Percentiles rank a stretch among this genome's conserved stretches.
Conservation (phyloP, 2,113 vertebrate species). For the Mastomys coucha region DNA sequence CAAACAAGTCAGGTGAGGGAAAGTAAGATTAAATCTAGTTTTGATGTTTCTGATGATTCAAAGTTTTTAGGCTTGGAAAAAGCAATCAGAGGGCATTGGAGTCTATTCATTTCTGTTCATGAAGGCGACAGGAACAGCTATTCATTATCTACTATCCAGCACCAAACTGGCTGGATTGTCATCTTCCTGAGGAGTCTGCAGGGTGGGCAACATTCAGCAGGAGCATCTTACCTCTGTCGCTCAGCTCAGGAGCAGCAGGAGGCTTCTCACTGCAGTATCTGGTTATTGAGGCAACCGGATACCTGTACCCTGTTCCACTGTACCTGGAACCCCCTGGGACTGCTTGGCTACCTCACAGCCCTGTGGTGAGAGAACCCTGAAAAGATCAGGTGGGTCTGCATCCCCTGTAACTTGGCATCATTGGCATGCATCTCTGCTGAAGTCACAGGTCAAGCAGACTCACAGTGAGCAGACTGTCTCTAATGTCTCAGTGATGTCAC, state of each 20-base stretch:
- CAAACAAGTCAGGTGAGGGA: not conserved
- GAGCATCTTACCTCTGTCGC: not conserved
- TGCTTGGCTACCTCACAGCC: not conserved
- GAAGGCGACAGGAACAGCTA: not conserved
- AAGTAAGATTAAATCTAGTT: constrained; percentile 18
- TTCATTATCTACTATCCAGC: not conserved
- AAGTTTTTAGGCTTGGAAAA: constrained; percentile 52
- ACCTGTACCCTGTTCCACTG: not conserved
- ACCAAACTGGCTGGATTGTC: not conserved
- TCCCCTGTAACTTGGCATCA: not conserved
- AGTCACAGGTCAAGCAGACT: not conserved
- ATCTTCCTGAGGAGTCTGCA: not conserved
- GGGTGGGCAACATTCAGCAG: not conserved
- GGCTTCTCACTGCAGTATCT: not conserved
- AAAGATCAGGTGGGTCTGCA: not conserved
- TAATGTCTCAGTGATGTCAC: not conserved
- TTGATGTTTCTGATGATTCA: not conserved
- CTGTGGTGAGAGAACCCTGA: not conserved
- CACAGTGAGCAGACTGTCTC: not conserved
- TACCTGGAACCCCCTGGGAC: not conserved
- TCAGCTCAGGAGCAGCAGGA: not conserved
- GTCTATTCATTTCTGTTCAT: not conserved
- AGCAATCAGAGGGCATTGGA: not conserved
- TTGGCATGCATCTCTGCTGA: not conserved
- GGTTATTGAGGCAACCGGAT: not conserved